Evolutionary conservation across 2,113 vertebrate genomes (phyloP).

Genomic region (Passer domesticus): DNA sequence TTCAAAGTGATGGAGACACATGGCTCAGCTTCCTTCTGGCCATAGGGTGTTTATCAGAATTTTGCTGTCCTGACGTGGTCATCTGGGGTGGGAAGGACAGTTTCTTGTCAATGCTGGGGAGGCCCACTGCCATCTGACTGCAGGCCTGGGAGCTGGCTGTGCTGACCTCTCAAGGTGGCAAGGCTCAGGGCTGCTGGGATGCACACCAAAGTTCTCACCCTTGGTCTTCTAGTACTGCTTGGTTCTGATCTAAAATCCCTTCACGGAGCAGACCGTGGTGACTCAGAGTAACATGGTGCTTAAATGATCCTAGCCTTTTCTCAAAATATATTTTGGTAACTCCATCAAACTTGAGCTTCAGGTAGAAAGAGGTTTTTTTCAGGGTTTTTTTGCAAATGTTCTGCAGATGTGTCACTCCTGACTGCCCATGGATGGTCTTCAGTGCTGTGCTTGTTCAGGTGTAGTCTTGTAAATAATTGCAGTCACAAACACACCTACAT

Average conservation of each 20-base stretch:
- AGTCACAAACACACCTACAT: neutral
- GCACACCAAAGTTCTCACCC: fast-evolving
- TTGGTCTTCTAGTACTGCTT: neutral
- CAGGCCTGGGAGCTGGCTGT: neutral
- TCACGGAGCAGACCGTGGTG: neutral
- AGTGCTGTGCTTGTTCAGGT: neutral
- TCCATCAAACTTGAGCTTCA: neutral
- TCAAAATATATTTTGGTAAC: neutral
- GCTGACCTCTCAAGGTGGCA: neutral
- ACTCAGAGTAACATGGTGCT: neutral
- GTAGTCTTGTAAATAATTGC: fast-evolving
- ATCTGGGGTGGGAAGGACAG: neutral
- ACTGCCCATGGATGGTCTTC: neutral
- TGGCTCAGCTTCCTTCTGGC: neutral
- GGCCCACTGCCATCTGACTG: neutral
- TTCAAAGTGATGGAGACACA: neutral
- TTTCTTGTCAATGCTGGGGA: neutral
- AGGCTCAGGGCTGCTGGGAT: neutral
- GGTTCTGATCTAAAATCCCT: neutral
- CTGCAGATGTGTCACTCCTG: neutral
- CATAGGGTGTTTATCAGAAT: neutral
- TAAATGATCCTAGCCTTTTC: neutral
- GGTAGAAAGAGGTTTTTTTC: neutral
- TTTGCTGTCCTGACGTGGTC: neutral
- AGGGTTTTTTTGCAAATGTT: neutral